Evolutionary conservation across 2,113 vertebrate genomes (phyloP), one percentile per base, ranked within the genome.

Genomic region (Sclerurus mexicanus): DNA sequence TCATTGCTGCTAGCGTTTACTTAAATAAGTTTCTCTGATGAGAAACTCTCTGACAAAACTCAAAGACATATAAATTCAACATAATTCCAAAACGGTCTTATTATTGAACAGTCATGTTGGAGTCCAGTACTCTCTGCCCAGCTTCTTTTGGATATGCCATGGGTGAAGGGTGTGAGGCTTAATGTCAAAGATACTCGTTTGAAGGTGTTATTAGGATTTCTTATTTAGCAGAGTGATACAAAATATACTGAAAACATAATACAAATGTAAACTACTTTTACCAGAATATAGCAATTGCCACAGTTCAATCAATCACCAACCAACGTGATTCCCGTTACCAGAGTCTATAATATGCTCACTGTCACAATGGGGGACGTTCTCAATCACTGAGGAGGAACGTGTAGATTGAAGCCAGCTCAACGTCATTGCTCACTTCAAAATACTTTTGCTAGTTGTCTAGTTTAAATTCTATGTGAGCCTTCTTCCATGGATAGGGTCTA

Each of bases 1-100:
- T 98, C 95, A 83, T 94, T 50, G 95, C 97, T 97, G 90, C 93
- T 92, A 95, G 95, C 85, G 19, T 75, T 96, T 96, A 64, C 89
- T 93, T 97, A 97, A 97, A 85, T 89, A 97, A 97, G 87, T 93
- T 97, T 90, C 92, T 97, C 75, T 85, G 95, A 97, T 94, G 80
- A 90, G 94, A 95, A 88, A 76, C 85, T 96, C 64, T 82, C 83
- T 96, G 88, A 87, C 62, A 93, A 95, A 95, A 95, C 72, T 95
- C 93, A 94, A 87, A 96, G 53, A 33, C 69, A 74, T 3, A 7
- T 72, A 85, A 90, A 95, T 75, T 92, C 89, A 94, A 88, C 7
- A 44, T 67, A 74, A 93, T 91, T 72, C 62, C 55, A 79, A 88
- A 96, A 88, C 46, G 60, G 82, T 87, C 67, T 85, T 87, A 39